Conservation (phyloP, 2,888 invertebrate species). For the Blastobasis lacticolella region DNA sequence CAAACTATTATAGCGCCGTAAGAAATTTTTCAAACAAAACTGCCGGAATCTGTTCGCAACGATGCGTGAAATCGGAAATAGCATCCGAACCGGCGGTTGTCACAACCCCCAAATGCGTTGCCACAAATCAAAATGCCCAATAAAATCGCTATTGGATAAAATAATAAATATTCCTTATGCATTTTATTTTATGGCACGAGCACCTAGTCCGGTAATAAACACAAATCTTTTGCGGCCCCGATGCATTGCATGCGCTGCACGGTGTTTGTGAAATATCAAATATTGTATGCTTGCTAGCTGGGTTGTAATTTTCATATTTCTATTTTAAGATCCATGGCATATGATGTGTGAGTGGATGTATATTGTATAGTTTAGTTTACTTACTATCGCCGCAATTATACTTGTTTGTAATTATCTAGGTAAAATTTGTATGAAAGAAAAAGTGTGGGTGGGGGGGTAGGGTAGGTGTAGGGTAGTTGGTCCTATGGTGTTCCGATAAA, state of each 20-base stretch:
- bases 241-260: neutral
- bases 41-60: conserved; percentile 32
- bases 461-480: too few relatives aligned
- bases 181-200: conserved; percentile 39
- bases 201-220: conserved; percentile 29
- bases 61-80: conserved; percentile 65
- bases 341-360: too few relatives aligned
- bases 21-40: conserved; percentile 25
- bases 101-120: conserved; percentile 46
- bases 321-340: too few relatives aligned
- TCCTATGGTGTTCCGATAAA: too few relatives aligned
- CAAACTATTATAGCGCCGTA: too few relatives aligned
- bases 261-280: neutral
- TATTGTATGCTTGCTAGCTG: neutral
- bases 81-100: conserved; percentile 12
- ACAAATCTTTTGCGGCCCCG: conserved; percentile 38
- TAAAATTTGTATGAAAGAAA: too few relatives aligned
- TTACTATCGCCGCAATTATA: too few relatives aligned
- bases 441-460: too few relatives aligned
- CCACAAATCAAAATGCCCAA: conserved; percentile 62
- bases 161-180: conserved; percentile 61
- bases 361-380: too few relatives aligned
- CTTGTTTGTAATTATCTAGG: too few relatives aligned
- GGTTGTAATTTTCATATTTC: too few relatives aligned
- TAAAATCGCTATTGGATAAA: conserved; percentile 56